A percentile compares a stretch with the other conserved stretches of the same genome.
These are phyloP conservation scores for Globodera ellingtonae DNA, from an alignment of 1,140 invertebrate species.

Conservation along the genomic window DNA sequence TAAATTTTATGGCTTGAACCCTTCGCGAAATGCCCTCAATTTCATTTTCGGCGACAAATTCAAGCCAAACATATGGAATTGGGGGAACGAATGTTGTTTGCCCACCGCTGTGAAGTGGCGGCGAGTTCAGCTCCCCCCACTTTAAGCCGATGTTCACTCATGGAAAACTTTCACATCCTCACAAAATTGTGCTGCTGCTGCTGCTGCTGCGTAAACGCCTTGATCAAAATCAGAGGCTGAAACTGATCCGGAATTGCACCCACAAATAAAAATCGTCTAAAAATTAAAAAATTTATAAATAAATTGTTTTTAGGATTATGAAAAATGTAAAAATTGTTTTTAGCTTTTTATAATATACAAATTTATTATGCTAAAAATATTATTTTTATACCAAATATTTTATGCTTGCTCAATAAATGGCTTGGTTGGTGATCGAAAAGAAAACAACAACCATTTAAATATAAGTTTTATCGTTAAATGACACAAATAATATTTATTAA, in stretches of 20 bases:
- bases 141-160: constrained; percentile 5
- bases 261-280: background rate
- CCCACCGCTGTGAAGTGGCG: background rate
- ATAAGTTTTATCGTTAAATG: too few species aligned
- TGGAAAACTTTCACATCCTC: background rate
- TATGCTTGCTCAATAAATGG: background rate
- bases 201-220: background rate
- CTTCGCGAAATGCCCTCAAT: too few species aligned
- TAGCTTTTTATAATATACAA: background rate
- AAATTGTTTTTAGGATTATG: background rate
- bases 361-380: constrained; percentile 8
- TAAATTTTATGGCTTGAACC: too few species aligned
- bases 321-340: background rate
- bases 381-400: background rate
- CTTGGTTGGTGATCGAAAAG: background rate
- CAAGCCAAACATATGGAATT: too few species aligned
- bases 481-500: background rate
- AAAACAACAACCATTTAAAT: background rate
- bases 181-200: background rate
- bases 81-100: background rate
- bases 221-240: too few species aligned
- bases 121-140: background rate
- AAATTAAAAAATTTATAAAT: background rate
- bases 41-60: too few species aligned
- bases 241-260: background rate